These are phyloP conservation scores for Dromaius novaehollandiae DNA, from an alignment of 2,113 vertebrate species.

Conservation along the genomic window DNA sequence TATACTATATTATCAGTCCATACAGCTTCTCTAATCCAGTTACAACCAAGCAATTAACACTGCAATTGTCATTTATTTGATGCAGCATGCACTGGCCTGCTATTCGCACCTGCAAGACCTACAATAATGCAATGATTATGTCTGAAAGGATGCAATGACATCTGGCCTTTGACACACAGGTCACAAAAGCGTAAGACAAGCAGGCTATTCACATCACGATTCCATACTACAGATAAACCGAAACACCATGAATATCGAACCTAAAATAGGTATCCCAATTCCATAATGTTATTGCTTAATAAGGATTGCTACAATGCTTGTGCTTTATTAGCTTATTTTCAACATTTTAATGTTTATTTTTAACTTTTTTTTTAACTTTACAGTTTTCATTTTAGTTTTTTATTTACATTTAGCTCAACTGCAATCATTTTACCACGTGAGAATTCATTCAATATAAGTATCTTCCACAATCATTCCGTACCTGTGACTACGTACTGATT, in stretches of 20 bases:
- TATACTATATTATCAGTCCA: neutral
- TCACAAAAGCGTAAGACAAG: neutral
- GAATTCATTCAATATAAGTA: conserved; percentile 4
- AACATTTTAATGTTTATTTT: too few relatives aligned
- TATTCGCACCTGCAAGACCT: neutral
- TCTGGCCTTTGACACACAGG: conserved; percentile 43
- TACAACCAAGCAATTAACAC: neutral
- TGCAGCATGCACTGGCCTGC: neutral
- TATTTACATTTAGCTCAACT: conserved; percentile 35
- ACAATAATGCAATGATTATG: conserved; percentile 16
- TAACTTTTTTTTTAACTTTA: too few relatives aligned
- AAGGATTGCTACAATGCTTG: conserved; percentile 45
- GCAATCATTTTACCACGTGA: neutral
- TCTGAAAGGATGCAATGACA: conserved; percentile 21
- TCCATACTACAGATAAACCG: neutral
- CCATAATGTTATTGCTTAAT: conserved; percentile 23
- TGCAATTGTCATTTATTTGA: neutral
- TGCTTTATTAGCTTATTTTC: neutral
- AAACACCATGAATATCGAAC: conserved; percentile 4
- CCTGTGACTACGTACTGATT: neutral
- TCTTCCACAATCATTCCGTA: neutral
- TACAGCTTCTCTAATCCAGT: neutral
- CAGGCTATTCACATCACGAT: neutral
- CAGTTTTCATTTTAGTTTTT: too few relatives aligned
- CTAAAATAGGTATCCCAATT: neutral